A percentile compares a stretch with the other conserved stretches of the same genome.
These are phyloP conservation scores for Heloderma charlesbogerti DNA, from an alignment of 2,113 vertebrate genomes.

Conservation along the genomic window DNA sequence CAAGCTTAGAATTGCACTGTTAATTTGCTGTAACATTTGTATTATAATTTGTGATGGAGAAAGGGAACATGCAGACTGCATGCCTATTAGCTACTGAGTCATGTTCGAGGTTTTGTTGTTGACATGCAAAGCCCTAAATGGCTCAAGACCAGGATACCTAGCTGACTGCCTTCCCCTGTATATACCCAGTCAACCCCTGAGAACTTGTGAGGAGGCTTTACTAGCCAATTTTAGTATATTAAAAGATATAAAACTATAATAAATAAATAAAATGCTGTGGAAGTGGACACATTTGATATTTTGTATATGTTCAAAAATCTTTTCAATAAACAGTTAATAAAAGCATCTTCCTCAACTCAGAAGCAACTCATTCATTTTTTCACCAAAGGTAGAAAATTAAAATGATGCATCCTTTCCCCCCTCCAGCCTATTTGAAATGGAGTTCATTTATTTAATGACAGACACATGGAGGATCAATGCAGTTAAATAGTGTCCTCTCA, in stretches of 20 bases:
- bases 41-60: background rate
- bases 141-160: no score
- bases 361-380: background rate
- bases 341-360: background rate
- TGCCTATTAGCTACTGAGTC: no score
- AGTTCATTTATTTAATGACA: background rate
- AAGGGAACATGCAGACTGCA: background rate
- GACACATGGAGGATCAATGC: background rate
- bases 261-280: no score
- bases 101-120: no score
- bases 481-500: background rate
- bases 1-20: background rate
- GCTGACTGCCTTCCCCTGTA: no score
- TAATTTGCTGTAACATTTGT: background rate
- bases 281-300: background rate
- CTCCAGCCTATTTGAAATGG: background rate
- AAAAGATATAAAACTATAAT: no score
- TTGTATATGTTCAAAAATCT: background rate
- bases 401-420: background rate
- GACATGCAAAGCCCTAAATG: no score
- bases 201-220: no score
- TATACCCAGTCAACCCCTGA: no score
- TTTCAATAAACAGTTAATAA: background rate
- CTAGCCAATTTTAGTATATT: no score
- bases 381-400: background rate